Evolutionary conservation across 2,113 vertebrate species (phyloP), one percentile per base, ranked within the genome.

Genomic region (Atherinomorus stipes): DNA sequence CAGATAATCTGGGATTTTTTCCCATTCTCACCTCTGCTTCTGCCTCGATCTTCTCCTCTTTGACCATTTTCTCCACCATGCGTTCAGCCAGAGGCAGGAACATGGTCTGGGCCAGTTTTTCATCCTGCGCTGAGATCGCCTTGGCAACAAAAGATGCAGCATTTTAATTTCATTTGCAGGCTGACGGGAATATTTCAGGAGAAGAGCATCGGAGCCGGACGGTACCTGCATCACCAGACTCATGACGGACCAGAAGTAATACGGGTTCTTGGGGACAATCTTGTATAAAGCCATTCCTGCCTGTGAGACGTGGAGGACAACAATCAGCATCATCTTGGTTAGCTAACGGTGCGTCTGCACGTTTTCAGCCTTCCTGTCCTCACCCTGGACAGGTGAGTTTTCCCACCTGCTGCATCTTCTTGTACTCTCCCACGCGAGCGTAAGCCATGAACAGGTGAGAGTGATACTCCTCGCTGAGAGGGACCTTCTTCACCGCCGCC

Each of bases 231-330:
- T 99, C 64, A 99, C 98, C 81, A 99, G 93, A 91, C 98, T 99
- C 98, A 99, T 99, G 88, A 99, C 98, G 4, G 98, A 99, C 98
- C 98, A 99, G 94, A 99, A 99, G 90, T 99, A 99, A 85, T 99
- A 99, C 0, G 98, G 98, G 74, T 99, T 99, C 95, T 99, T 99
- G 67, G 98, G 98, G 54, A 99, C 96, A 58, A 99, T 99, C 92
- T 99, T 99, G 88, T 99, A 99, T 81, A 99, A 94, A 78, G 98
- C 96, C 98, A 99, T 99, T 85, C 98, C 98, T 90, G 97, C 98
- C 98, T 99, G 76, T 34, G 47, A 74, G 72, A 26, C 10, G n/a
- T 8, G 7, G 23, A 79, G 47, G 79, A 13, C 9, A 34, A 34
- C 31, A 34, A 31, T 7, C 31, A 34, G 1, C 31, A 34, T 8